Evolutionary conservation across 2,888 invertebrate species (phyloP).

Genomic region (Oscheius myriophilus): DNA sequence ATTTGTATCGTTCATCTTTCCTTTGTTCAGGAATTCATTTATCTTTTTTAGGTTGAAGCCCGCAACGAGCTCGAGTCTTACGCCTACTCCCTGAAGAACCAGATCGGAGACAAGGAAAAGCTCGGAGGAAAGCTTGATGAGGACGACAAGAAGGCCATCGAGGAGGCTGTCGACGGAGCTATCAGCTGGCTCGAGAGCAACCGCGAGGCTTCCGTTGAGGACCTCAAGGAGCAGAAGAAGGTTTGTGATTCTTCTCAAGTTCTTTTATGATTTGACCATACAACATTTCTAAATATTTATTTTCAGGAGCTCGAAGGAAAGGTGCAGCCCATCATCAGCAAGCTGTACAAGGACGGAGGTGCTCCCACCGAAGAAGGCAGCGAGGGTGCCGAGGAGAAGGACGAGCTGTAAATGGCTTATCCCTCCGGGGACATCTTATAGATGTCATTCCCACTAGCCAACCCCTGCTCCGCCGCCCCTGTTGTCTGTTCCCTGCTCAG

Average conservation of each 20-base stretch:
- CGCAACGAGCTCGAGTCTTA: slow-evolving; percentile 96
- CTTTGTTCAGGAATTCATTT: neutral
- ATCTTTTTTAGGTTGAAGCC: slow-evolving; percentile 79
- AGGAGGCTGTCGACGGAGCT: slow-evolving; percentile 90
- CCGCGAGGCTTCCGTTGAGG: slow-evolving; percentile 74
- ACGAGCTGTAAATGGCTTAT: slow-evolving; percentile 60
- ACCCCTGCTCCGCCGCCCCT: too few relatives aligned
- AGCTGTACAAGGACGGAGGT: slow-evolving; percentile 80
- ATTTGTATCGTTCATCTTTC: neutral
- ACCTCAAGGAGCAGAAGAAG: slow-evolving; percentile 79
- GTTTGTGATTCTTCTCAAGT: too few relatives aligned
- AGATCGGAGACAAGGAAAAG: slow-evolving; percentile 91
- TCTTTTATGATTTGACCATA: neutral
- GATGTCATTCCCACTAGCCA: too few relatives aligned
- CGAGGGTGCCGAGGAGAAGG: slow-evolving; percentile 62
- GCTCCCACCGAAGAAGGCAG: slow-evolving; percentile 42
- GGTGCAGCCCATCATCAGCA: slow-evolving; percentile 95
- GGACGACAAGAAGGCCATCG: slow-evolving; percentile 92
- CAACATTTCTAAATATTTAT: neutral
- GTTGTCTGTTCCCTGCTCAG: slow-evolving; percentile 8
- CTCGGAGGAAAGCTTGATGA: slow-evolving; percentile 85
- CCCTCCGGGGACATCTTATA: too few relatives aligned
- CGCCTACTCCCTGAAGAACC: slow-evolving; percentile 94
- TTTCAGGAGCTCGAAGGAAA: slow-evolving; percentile 83
- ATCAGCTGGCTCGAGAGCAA: slow-evolving; percentile 98